Evolutionary conservation across 2,888 invertebrate species (phyloP).

Genomic region (Alloplasta piceator): DNA sequence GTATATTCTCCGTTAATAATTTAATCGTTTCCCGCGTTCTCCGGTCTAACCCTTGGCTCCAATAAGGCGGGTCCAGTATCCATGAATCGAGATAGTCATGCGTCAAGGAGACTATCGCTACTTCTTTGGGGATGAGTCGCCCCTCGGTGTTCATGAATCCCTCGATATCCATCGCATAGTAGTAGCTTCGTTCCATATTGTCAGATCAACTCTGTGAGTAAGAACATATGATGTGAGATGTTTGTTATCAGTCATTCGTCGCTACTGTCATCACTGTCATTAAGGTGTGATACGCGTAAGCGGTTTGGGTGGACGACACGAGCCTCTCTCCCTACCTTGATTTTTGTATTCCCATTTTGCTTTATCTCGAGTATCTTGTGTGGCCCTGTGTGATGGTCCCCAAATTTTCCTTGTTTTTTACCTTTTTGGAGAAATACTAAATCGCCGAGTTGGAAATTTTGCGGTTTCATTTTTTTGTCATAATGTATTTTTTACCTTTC

Average conservation of each 20-base stretch:
- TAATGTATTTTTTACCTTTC: constrained; percentile 51
- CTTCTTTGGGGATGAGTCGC: constrained; percentile 24
- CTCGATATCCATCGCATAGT: constrained; percentile 6
- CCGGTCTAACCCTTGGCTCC: not conserved
- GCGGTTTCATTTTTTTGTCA: constrained; percentile 27
- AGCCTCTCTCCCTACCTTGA: not conserved
- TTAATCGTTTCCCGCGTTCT: not conserved
- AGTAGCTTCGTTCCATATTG: not conserved
- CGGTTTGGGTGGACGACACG: constrained; percentile 28
- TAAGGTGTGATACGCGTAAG: constrained; percentile 11
- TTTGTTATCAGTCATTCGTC: constrained; percentile 26
- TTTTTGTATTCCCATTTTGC: not conserved
- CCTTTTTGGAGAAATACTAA: constrained; percentile 37
- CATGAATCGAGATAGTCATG: constrained; percentile 24
- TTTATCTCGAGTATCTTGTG: constrained; percentile 28
- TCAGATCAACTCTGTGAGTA: not conserved
- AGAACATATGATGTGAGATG: no score
- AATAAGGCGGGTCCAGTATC: constrained; percentile 26
- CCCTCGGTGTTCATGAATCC: not conserved
- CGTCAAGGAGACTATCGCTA: constrained; percentile 10
- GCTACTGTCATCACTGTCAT: constrained; percentile 4
- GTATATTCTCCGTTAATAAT: not conserved
- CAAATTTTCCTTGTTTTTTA: no score
- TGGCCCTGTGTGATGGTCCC: constrained; percentile 56
- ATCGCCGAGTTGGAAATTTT: constrained; percentile 36